Conservation (phyloP, 1,140 invertebrate species). For the Caenorhabditis latens region DNA sequence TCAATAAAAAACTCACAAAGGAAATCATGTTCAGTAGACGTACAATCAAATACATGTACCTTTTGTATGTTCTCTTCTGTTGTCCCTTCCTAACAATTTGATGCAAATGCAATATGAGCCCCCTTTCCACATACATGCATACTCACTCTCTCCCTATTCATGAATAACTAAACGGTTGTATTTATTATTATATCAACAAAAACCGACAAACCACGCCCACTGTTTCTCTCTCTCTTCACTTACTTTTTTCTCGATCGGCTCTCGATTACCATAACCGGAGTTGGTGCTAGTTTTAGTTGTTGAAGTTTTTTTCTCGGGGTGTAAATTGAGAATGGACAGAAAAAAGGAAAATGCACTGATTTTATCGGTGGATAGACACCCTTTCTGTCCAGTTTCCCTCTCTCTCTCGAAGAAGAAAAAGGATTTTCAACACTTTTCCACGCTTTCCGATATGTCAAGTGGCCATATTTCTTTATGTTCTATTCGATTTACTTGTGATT, state of each 20-base stretch:
- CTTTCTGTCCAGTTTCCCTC: slow-evolving; percentile 3
- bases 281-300: not conserved
- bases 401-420: too few relatives aligned
- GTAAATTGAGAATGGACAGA: not conserved
- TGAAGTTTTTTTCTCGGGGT: not conserved
- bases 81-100: too few relatives aligned
- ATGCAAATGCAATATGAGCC: slow-evolving; percentile 30
- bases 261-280: slow-evolving; percentile 30
- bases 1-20: not conserved
- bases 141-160: slow-evolving; percentile 2
- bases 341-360: slow-evolving; percentile 5
- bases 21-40: not conserved
- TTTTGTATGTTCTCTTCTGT: too few relatives aligned
- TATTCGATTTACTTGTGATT: too few relatives aligned
- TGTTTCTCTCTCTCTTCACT: not conserved
- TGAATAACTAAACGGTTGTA: slow-evolving; percentile 32
- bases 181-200: slow-evolving; percentile 8
- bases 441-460: slow-evolving; percentile 20
- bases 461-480: not conserved
- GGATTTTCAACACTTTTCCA: slow-evolving; percentile 29
- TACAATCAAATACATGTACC: too few relatives aligned
- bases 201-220: not conserved
- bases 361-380: not conserved
- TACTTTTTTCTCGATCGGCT: not conserved
- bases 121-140: not conserved